These are phyloP conservation scores for Drosophila aldrichi DNA, from an alignment of 2,888 invertebrate species.

Conservation along the genomic window DNA sequence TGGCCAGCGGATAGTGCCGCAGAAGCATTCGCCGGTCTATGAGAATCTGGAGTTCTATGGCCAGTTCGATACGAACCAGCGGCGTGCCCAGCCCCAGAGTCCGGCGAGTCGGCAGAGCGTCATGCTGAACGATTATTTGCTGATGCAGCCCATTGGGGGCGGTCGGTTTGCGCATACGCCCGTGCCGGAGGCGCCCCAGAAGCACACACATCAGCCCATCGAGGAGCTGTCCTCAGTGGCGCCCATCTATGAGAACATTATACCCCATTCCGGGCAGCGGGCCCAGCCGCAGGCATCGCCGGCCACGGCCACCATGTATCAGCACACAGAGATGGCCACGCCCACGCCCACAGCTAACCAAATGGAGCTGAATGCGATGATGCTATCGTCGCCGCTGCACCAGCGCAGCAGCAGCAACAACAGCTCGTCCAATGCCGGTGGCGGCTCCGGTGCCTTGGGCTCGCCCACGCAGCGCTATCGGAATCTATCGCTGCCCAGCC, in stretches of 20 bases:
- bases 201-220: constrained; percentile 30
- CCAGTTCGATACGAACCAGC: constrained; percentile 84
- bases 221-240: constrained; percentile 82
- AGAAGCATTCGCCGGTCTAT: constrained; percentile 88
- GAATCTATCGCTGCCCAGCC: constrained; percentile 84
- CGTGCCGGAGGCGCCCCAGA: constrained; percentile 85
- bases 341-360: constrained; percentile 45
- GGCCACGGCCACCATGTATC: constrained; percentile 84
- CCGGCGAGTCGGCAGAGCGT: constrained; percentile 75
- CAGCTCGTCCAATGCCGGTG: constrained; percentile 7
- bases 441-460: constrained; percentile 8
- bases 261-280: constrained; percentile 86
- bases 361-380: constrained; percentile 67
- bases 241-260: constrained; percentile 89
- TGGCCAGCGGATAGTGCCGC: constrained; percentile 82
- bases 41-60: constrained; percentile 94
- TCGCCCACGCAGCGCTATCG: constrained; percentile 82
- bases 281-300: constrained; percentile 85
- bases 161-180: constrained; percentile 85
- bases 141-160: constrained; percentile 85
- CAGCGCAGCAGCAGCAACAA: constrained; percentile 77
- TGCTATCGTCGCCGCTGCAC: constrained; percentile 81
- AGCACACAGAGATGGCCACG: constrained; percentile 79
- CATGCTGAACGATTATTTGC: constrained; percentile 85
- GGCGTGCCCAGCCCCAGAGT: constrained; percentile 92